These are phyloP conservation scores for Drosophila quadrilineata DNA, from an alignment of 1,140 invertebrate species.

Conservation along the genomic window DNA sequence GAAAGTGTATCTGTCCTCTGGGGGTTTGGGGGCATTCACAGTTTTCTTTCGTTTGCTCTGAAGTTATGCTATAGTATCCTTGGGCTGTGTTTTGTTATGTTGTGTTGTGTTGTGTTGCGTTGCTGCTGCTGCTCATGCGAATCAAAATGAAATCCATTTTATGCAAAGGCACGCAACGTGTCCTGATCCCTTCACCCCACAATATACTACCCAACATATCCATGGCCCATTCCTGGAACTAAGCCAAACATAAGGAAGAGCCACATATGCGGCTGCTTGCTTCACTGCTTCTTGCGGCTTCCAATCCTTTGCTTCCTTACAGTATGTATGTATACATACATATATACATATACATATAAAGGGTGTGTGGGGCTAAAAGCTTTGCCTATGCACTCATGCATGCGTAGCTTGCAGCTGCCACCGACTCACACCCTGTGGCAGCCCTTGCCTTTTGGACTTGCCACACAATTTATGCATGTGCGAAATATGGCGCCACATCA, in stretches of 20 bases:
- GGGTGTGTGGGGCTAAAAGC: slow-evolving; percentile 58
- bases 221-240: slow-evolving; percentile 12
- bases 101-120: slow-evolving; percentile 5
- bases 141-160: slow-evolving; percentile 75
- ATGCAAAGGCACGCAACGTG: slow-evolving; percentile 64
- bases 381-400: slow-evolving; percentile 76
- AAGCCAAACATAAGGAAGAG: slow-evolving; percentile 44
- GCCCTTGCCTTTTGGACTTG: slow-evolving; percentile 33
- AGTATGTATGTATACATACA: slow-evolving; percentile 2
- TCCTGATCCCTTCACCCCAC: neutral
- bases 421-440: neutral
- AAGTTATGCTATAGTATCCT: slow-evolving; percentile 20
- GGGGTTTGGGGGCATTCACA: too few species aligned
- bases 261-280: slow-evolving; percentile 28
- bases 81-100: neutral
- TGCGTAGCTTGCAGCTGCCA: slow-evolving; percentile 59
- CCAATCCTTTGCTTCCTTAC: slow-evolving; percentile 22
- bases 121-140: slow-evolving; percentile 39
- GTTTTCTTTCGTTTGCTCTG: slow-evolving; percentile 2
- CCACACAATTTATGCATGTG: slow-evolving; percentile 75
- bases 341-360: slow-evolving; percentile 11
- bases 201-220: neutral
- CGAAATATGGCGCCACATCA: slow-evolving; percentile 65
- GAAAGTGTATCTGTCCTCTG: neutral
- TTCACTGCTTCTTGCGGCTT: slow-evolving; percentile 32